Evolutionary conservation across 2,797 vertebrate species (phyloP).

Genomic region (Botia kubotai): DNA sequence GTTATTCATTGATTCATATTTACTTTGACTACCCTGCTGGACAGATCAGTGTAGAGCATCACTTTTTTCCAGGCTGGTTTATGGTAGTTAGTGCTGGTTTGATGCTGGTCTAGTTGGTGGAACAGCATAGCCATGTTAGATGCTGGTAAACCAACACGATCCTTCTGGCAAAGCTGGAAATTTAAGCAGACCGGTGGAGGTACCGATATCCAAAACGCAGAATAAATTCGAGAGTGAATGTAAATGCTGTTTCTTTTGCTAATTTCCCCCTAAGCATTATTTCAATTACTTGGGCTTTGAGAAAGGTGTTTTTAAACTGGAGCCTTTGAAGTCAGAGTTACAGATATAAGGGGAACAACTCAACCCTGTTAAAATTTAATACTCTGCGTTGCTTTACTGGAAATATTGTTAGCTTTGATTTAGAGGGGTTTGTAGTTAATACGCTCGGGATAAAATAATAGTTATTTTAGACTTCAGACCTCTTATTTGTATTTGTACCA

Average conservation of each 20-base stretch:
- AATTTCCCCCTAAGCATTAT: slow-evolving; percentile 27
- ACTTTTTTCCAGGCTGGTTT: background rate
- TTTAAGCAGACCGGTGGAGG: background rate
- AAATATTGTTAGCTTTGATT: background rate
- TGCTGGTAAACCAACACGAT: background rate
- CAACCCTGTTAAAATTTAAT: slow-evolving; percentile 39
- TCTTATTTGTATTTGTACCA: too few relatives aligned
- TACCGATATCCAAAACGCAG: background rate
- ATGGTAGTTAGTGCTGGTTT: background rate
- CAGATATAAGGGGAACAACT: slow-evolving; percentile 31
- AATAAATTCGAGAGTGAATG: background rate
- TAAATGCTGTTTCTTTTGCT: slow-evolving; percentile 16
- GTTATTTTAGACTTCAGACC: too few relatives aligned
- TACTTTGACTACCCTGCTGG: background rate
- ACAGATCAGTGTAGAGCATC: background rate
- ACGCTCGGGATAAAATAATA: background rate
- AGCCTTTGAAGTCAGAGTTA: slow-evolving; percentile 45
- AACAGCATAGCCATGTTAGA: background rate
- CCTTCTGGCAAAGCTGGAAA: background rate
- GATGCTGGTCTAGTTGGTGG: background rate
- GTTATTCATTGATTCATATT: slow-evolving; percentile 18
- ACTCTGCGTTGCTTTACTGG: background rate
- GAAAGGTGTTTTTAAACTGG: slow-evolving; percentile 42
- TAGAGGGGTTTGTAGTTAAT: background rate
- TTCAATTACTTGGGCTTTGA: slow-evolving; percentile 28